Percentiles rank a stretch among this genome's conserved stretches.
phyloP scores from a whole-genome alignment of 2,888 invertebrate genomes.

The Chloroclystis v-ata region DNA sequence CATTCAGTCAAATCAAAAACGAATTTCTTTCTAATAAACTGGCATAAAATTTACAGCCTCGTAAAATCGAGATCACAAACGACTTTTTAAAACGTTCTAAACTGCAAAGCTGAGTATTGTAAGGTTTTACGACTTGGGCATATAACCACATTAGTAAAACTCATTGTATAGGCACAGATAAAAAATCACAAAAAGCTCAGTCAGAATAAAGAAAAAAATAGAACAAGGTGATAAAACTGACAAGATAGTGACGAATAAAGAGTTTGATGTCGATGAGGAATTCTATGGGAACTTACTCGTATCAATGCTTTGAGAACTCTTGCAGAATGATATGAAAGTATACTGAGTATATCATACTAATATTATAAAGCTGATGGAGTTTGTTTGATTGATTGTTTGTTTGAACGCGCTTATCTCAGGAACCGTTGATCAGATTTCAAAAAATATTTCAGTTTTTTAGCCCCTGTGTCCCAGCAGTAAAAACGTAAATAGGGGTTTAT shows the following conservation, averaged over 20 bases:
- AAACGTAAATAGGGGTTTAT: too few species aligned
- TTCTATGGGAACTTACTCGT: background rate
- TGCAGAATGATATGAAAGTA: too few species aligned
- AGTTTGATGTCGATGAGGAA: background rate
- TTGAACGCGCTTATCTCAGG: too few species aligned
- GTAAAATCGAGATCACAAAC: constrained; percentile 10
- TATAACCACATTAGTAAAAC: constrained; percentile 3
- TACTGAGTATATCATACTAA: too few species aligned
- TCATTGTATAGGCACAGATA: background rate
- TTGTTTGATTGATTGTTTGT: too few species aligned
- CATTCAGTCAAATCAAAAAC: background rate
- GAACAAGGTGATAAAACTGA: background rate
- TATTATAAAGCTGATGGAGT: too few species aligned
- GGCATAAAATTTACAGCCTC: constrained; percentile 13
- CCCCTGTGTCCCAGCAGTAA: too few species aligned
- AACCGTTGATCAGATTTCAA: too few species aligned
- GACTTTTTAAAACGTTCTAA: constrained; percentile 13
- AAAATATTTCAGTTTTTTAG: too few species aligned
- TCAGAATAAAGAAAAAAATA: too few species aligned
- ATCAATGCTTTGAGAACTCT: too few species aligned
- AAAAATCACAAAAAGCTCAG: background rate
- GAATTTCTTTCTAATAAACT: constrained; percentile 1
- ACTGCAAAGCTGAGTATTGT: constrained; percentile 6
- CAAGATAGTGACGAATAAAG: background rate
- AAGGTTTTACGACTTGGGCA: constrained; percentile 14